Evolutionary conservation across 2,888 invertebrate genomes (phyloP).

Genomic region (Helicoverpa assulta): DNA sequence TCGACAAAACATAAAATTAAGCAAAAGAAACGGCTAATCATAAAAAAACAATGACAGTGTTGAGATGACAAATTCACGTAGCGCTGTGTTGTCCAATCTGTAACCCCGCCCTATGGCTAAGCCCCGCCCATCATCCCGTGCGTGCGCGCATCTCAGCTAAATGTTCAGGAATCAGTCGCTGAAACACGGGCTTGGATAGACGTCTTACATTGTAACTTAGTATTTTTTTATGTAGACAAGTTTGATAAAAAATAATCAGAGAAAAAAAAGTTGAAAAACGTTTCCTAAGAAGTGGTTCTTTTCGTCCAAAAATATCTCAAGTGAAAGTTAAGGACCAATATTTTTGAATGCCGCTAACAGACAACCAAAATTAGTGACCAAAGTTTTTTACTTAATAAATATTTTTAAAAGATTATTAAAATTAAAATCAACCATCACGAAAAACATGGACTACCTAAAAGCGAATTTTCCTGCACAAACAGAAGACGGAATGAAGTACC

Average conservation of each 20-base stretch:
- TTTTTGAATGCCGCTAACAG: not conserved
- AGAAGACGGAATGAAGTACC: conserved; percentile 54
- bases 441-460: conserved; percentile 76
- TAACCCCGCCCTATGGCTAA: conserved; percentile 69
- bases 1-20: not conserved
- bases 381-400: too few species aligned
- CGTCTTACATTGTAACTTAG: conserved; percentile 37
- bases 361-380: not conserved
- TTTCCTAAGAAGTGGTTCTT: not conserved
- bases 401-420: too few species aligned
- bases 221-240: not conserved
- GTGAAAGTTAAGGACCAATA: not conserved
- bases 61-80: conserved; percentile 32
- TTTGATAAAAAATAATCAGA: not conserved
- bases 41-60: not conserved
- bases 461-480: conserved; percentile 70
- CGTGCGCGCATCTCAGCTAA: conserved; percentile 56
- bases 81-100: conserved; percentile 10
- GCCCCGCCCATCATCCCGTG: conserved; percentile 69
- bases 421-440: not conserved
- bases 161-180: conserved; percentile 61
- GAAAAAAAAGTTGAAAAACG: too few species aligned
- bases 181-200: conserved; percentile 54
- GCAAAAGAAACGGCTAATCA: not conserved
- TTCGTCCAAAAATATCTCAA: too few species aligned